Evolutionary conservation across 2,113 vertebrate species (phyloP), one percentile per base, ranked within the genome.

Genomic region (Toxotes jaculatrix): DNA sequence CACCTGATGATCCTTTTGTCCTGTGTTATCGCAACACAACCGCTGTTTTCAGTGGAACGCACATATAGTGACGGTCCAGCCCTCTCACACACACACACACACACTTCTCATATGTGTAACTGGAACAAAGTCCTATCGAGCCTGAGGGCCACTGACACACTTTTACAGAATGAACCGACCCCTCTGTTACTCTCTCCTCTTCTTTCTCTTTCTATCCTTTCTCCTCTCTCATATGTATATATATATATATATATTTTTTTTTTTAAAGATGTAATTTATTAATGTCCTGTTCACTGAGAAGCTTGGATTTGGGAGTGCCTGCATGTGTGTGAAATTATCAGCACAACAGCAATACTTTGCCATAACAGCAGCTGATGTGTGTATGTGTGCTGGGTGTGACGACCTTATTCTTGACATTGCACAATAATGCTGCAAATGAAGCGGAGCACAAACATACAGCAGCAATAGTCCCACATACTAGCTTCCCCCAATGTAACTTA

Each of bases 361-460:
- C 14, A 43, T 67, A 68, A 77, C 63, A 84, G 51, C 76, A 83
- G 69, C 45, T 75, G 62, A 78, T 74, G 72, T 68, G 75, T 70
- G 53, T 64, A n/a, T 79, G 65, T 45, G 59, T 64, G 56, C 16
- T 82, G 86, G 88, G 88, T 76, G 87, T 84, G 83, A 75, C 71
- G 53, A 76, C 89, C 87, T 92, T 88, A 90, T 92, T 91, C 43
- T 74, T 57, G 42, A 76, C 78, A 75, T 63, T 83, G 74, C 79
- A 75, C 74, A 77, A 40, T 59, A 63, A 65, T n/a, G 3, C 70
- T 75, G 45, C 56, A 70, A 72, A 64, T 36, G 40, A 84, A 80
- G 65, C 74, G 55, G 11, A 71, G 21, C 49, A 66, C 61, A 56
- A 71, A 87, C 82, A 65, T 42, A 57, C 47, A 34, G 57, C 43